phyloP scores from a whole-genome alignment of 2,888 invertebrate species.

The Megaustenia siamemsis region DNA sequence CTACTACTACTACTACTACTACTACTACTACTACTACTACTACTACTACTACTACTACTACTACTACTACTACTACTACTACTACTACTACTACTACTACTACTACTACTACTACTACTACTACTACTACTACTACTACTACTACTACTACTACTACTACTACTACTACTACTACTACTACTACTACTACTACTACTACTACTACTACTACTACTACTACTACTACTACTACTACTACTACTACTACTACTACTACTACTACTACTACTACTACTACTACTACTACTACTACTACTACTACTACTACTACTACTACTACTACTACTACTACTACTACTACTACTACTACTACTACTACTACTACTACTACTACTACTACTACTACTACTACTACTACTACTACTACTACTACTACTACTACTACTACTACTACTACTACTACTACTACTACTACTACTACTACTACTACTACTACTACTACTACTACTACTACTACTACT shows the following conservation, averaged over 20 bases:
- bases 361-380: constrained; percentile 10
- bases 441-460: constrained; percentile 12
- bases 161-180: constrained; percentile 17
- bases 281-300: constrained; percentile 16
- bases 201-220: constrained; percentile 15
- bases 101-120: constrained; percentile 16
- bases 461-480: constrained; percentile 16
- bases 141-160: constrained; percentile 13
- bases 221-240: constrained; percentile 10
- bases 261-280: constrained; percentile 12
- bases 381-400: constrained; percentile 15
- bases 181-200: constrained; percentile 10
- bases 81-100: constrained; percentile 12
- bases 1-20: constrained; percentile 10
- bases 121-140: constrained; percentile 19
- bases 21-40: constrained; percentile 15
- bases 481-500: constrained; percentile 19
- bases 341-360: constrained; percentile 17
- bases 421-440: constrained; percentile 17
- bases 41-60: constrained; percentile 10
- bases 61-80: constrained; percentile 17
- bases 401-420: constrained; percentile 10
- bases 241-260: constrained; percentile 17
- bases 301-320: constrained; percentile 19
- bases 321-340: constrained; percentile 13